Base-by-base conservation (phyloP, 2,888 invertebrate species). In the Anthrax anthrax region DNA sequence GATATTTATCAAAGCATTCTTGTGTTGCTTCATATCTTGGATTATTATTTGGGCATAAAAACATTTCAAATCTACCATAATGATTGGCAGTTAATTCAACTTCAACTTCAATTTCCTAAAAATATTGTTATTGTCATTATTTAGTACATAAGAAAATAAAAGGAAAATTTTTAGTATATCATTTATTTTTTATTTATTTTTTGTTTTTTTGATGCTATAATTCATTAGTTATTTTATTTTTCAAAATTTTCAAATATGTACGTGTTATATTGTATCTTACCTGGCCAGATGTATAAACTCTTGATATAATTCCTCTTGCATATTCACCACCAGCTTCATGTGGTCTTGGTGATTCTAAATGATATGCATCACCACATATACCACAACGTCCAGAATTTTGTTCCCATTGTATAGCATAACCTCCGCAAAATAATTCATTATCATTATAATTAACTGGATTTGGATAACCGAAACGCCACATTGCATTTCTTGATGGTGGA, bases 381-480 rank as follows among this genome's bases (percentile, higher is more conserved):
- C 92, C 94, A 61, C 94, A 94, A 55, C 79, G 78, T 1, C 94
- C 94, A 34, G 73, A 68, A 63, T 89, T 88, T 67, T 85, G 82
- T 58, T 83, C 81, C 86, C 87, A 88, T 70, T 89, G 88, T 47
- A 88, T 87, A 64, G 87, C 82, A 62, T 84, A 87, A 43, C 90
- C 92, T 19, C 91, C 92, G 62, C 94, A 94, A 69, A 86, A 92
- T 16, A 92, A 75, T 68, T 92, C 91, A 60, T 92, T 92, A 67
- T 94, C 92, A 58, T 92, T 89, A 64, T 91, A 94, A 69, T 94
- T 90, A 49, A 88, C 87, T 2, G 92, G 89, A 69, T 87, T 91
- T n/a, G 86, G 84, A 69, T 84, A 94, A 1, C 94, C 94, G 60
- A 86, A 86, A 50, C 94, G 74, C 94, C 94, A 95, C 90, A 92